Percentiles rank a stretch among this genome's conserved stretches.
These are phyloP conservation scores for Boleophthalmus pectinirostris DNA, from an alignment of 2,113 vertebrate genomes.

Conservation along the genomic window DNA sequence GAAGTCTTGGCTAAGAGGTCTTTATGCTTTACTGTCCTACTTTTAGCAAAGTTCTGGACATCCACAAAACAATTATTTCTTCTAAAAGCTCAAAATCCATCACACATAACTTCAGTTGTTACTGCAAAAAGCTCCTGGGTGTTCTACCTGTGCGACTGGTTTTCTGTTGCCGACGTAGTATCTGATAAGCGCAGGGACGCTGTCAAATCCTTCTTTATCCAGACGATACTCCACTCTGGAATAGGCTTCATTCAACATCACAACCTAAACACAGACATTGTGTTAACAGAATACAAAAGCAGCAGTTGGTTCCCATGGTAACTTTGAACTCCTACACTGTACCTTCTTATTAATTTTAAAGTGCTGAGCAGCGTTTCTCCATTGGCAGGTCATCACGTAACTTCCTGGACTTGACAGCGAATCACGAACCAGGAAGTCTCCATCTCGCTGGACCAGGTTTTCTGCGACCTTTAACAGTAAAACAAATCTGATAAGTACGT, in stretches of 20 bases:
- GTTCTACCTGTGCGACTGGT: slow-evolving; percentile 82
- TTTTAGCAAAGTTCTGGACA: no score
- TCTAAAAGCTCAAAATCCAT: neutral
- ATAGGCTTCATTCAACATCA: slow-evolving; percentile 89
- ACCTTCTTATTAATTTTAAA: slow-evolving; percentile 91
- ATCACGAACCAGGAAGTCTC: slow-evolving; percentile 94
- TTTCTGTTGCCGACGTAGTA: slow-evolving; percentile 94
- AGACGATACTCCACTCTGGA: slow-evolving; percentile 91
- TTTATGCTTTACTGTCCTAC: no score
- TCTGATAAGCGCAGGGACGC: slow-evolving; percentile 87
- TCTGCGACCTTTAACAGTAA: slow-evolving; percentile 84
- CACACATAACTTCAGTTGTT: neutral
- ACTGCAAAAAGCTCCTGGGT: neutral
- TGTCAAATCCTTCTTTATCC: slow-evolving; percentile 92
- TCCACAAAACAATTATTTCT: no score
- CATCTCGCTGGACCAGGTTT: slow-evolving; percentile 88
- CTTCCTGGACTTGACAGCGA: slow-evolving; percentile 93
- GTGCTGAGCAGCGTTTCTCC: slow-evolving; percentile 92
- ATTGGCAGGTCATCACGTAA: slow-evolving; percentile 95
- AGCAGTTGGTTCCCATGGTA: neutral
- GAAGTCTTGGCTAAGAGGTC: no score
- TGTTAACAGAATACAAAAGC: neutral
- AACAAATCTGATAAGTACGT: neutral
- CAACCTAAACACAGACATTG: slow-evolving; percentile 62
- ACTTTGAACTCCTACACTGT: neutral